Conservation (phyloP, 30 jellyfish, hydroid and myxozoan species). For the Hydra vulgaris region DNA sequence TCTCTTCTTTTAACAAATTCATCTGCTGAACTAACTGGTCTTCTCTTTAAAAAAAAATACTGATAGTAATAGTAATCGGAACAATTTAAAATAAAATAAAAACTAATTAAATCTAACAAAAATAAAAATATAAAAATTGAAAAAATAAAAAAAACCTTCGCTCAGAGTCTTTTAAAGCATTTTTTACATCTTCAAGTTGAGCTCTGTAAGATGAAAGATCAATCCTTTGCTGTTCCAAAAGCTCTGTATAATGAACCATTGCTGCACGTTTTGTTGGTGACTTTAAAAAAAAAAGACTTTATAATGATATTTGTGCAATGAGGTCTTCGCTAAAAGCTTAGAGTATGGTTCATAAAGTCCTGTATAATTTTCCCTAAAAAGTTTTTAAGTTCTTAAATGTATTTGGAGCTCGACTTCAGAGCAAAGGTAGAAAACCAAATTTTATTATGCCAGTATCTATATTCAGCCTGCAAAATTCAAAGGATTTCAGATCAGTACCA, state of each 20-base stretch:
- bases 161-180: conserved; percentile 58
- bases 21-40: conserved; percentile 61
- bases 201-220: conserved; percentile 52
- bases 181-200: conserved; percentile 43
- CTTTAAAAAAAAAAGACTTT: conserved; percentile 6
- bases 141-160: conserved; percentile 20
- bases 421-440: too few relatives aligned
- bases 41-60: conserved; percentile 48
- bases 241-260: conserved; percentile 67
- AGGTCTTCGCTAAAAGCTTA: too few relatives aligned
- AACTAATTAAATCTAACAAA: background rate
- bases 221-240: conserved; percentile 34
- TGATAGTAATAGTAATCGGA: background rate
- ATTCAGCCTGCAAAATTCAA: too few relatives aligned
- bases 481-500: too few relatives aligned
- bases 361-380: too few relatives aligned
- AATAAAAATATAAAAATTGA: too few relatives aligned
- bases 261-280: conserved; percentile 21
- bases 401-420: too few relatives aligned
- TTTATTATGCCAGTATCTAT: too few relatives aligned
- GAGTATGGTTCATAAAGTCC: too few relatives aligned
- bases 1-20: conserved; percentile 65
- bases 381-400: too few relatives aligned
- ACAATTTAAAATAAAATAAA: too few relatives aligned
- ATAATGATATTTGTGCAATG: too few relatives aligned